phyloP scores from a whole-genome alignment of 2,113 vertebrate genomes.

The Anoplopoma fimbria region DNA sequence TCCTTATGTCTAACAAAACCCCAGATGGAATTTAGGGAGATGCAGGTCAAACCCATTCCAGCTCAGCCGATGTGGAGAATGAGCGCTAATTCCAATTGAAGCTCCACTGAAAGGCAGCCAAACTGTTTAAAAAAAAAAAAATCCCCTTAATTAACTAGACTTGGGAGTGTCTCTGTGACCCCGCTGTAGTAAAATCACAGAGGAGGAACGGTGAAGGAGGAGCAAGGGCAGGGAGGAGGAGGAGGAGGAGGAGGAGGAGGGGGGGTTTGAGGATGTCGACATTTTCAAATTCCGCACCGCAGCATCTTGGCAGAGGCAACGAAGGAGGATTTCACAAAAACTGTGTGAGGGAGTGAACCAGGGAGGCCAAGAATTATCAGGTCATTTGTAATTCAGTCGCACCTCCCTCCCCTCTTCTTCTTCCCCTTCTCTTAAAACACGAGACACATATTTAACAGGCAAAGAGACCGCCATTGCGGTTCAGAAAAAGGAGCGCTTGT shows the following conservation, averaged over 20 bases:
- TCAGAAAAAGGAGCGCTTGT: conserved; percentile 44
- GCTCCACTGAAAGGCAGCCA: conserved; percentile 66
- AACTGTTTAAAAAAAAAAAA: conserved; percentile 66
- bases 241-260: neutral
- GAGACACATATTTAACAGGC: conserved; percentile 54
- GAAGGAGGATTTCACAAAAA: conserved; percentile 55
- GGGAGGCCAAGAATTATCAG: conserved; percentile 61
- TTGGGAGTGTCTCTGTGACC: conserved; percentile 59
- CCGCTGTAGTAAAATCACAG: conserved; percentile 39
- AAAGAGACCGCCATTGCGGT: conserved; percentile 47
- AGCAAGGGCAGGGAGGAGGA: neutral
- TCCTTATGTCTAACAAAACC: conserved; percentile 46
- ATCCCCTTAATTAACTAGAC: conserved; percentile 70
- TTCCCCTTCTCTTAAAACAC: conserved; percentile 33
- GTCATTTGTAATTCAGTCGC: conserved; percentile 76
- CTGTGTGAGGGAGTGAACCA: conserved; percentile 54
- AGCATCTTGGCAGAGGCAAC: conserved; percentile 59
- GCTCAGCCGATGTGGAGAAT: conserved; percentile 46
- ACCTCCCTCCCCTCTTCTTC: conserved; percentile 37
- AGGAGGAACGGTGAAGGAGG: conserved; percentile 13
- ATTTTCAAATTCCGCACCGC: conserved; percentile 68
- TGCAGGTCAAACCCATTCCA: conserved; percentile 59
- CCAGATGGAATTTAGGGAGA: conserved; percentile 57
- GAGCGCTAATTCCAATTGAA: conserved; percentile 51
- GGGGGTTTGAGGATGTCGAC: conserved; percentile 56